Evolutionary conservation across 2,113 vertebrate species (phyloP).

Genomic region (Tyrannus savana): DNA sequence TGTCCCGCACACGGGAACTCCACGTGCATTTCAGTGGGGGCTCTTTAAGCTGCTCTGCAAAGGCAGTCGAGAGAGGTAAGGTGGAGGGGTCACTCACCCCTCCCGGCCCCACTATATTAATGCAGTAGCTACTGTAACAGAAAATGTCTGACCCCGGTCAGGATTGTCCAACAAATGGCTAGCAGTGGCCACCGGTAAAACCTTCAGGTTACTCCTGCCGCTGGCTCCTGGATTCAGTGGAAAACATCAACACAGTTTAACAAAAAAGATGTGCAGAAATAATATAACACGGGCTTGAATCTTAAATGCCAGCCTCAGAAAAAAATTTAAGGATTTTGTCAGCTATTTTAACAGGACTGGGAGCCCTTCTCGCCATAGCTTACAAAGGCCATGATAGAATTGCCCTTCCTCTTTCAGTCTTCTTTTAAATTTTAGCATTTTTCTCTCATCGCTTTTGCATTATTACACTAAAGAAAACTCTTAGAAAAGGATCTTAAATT

Average conservation of each 20-base stretch:
- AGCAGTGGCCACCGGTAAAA: rapidly evolving
- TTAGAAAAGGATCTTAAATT: neutral
- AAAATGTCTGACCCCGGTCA: rapidly evolving
- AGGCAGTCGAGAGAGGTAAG: neutral
- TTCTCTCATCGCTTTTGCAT: neutral
- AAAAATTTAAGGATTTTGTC: neutral
- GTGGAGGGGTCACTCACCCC: rapidly evolving
- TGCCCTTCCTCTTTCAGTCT: neutral
- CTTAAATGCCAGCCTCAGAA: neutral
- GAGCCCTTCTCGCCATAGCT: neutral
- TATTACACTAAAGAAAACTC: neutral
- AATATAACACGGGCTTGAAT: neutral
- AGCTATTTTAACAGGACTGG: neutral
- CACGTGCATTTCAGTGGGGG: rapidly evolving
- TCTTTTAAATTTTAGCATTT: neutral
- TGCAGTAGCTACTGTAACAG: neutral
- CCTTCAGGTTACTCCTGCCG: rapidly evolving
- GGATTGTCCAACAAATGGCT: neutral
- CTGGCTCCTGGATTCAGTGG: neutral
- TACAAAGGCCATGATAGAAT: neutral
- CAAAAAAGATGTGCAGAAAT: neutral
- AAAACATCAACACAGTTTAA: neutral
- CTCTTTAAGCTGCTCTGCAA: neutral
- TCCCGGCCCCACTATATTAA: rapidly evolving
- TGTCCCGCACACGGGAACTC: neutral